phyloP scores from a whole-genome alignment of 2,797 vertebrate genomes.

The Nannoperca obscura region DNA sequence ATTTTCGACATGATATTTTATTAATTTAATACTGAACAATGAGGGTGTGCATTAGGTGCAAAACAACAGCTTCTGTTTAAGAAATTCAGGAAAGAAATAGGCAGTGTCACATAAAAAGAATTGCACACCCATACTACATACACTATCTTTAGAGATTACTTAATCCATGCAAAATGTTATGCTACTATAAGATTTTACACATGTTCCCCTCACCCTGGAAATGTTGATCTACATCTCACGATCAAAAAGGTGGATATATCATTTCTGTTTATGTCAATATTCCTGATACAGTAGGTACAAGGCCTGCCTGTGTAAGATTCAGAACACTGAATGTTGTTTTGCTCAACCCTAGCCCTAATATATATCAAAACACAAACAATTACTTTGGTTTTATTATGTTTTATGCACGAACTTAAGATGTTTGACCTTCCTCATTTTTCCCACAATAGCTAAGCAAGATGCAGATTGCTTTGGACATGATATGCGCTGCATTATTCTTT shows the following conservation, averaged over 20 bases:
- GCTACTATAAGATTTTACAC: neutral
- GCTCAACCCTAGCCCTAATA: neutral
- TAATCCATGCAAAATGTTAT: neutral
- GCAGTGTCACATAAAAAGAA: neutral
- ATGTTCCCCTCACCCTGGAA: neutral
- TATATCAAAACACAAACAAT: constrained; percentile 37
- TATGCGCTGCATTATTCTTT: constrained; percentile 81
- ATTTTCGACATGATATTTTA: constrained; percentile 13
- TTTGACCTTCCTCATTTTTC: constrained; percentile 44
- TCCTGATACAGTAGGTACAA: neutral
- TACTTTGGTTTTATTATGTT: constrained; percentile 37
- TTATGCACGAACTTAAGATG: constrained; percentile 40
- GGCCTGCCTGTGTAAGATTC: neutral
- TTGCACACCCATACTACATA: neutral
- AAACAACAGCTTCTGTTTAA: constrained; percentile 20
- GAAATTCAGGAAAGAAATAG: constrained; percentile 4
- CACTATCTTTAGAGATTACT: neutral
- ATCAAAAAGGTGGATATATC: neutral
- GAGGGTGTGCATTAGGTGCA: neutral
- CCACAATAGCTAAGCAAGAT: constrained; percentile 60
- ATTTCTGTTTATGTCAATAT: neutral
- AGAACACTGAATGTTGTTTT: constrained; percentile 6
- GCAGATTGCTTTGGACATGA: constrained; percentile 73
- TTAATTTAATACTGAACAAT: constrained; percentile 24
- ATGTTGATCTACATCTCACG: neutral